Conservation (phyloP, 2,797 vertebrate species). For the Periophthalmus magnuspinnatus region DNA sequence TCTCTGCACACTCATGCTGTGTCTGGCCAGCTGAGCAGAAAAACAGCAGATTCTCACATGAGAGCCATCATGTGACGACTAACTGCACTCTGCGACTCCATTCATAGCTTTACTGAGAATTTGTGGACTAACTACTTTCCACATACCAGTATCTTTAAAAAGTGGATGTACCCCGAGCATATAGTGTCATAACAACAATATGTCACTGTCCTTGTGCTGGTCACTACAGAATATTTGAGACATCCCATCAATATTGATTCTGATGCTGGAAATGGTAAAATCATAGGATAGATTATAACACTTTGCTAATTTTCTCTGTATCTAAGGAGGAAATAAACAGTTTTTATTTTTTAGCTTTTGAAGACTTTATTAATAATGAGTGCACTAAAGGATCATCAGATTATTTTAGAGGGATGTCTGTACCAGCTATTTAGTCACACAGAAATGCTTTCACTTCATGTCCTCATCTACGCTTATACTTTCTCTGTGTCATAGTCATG, state of each 20-base stretch:
- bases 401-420: no score
- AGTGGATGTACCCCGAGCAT: neutral
- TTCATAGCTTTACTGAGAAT: constrained; percentile 47
- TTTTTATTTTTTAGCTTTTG: no score
- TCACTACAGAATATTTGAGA: neutral
- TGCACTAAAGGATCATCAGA: no score
- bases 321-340: no score
- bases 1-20: constrained; percentile 47
- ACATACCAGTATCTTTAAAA: constrained; percentile 27
- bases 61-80: constrained; percentile 75
- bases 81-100: constrained; percentile 59
- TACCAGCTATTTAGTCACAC: neutral
- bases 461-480: neutral
- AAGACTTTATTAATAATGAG: no score
- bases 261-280: neutral
- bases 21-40: constrained; percentile 72
- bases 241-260: neutral
- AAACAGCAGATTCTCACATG: constrained; percentile 84
- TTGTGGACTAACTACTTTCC: constrained; percentile 41
- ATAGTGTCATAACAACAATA: neutral
- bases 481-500: neutral
- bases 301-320: no score
- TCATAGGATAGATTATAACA: no score
- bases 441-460: neutral
- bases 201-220: neutral